Base-by-base conservation (phyloP, 2,888 invertebrate species). In the Synergus gifuensis region DNA sequence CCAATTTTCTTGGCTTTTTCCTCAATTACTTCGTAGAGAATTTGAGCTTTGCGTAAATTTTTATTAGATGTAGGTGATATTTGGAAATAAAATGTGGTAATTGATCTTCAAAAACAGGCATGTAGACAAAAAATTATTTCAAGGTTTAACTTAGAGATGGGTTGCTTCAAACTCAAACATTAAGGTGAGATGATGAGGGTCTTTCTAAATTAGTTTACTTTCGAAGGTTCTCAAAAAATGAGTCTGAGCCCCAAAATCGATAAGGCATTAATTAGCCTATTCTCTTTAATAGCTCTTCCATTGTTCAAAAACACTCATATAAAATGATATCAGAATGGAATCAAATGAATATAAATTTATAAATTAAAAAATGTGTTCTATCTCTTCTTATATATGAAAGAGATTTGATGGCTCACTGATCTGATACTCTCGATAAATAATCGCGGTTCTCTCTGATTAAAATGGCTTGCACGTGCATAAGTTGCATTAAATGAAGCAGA, bases 401-500 rank as follows among this genome's bases (percentile, higher is more conserved):
- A 22, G 28, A 28, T 16, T 46, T n/a, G 54, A 54, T 54, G 49
- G 16, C 73, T 73, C 49, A 73, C 49, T 49, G 16, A 73, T 69
- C 69, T 69, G 18, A 73, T 54, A n/a, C 1, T 36, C 49, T 73
- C 11, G 36, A 73, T 73, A 73, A 73, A 73, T 73, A 73, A 54
- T 73, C 49, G n/a, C n/a, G 28, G 14, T 46, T 3, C 4, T 54
- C 36, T 73, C 22, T 28, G 69, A 46, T 69, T 28, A 69, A 12
- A 69, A 16, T 54, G 69, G 22, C 46, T 16, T 69, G 69, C 69
- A 69, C 46, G 73, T 73, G 73, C 73, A 73, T 28, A 73, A 54
- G 49, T 54, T 73, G 73, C 28, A 73, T 73, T 73, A 28, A 54
- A 73, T 73, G 36, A 73, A 54, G 49, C 73, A 73, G 73, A 73